Base-by-base conservation (phyloP, 2,888 invertebrate species). In the Caenorhabditis japonica region DNA sequence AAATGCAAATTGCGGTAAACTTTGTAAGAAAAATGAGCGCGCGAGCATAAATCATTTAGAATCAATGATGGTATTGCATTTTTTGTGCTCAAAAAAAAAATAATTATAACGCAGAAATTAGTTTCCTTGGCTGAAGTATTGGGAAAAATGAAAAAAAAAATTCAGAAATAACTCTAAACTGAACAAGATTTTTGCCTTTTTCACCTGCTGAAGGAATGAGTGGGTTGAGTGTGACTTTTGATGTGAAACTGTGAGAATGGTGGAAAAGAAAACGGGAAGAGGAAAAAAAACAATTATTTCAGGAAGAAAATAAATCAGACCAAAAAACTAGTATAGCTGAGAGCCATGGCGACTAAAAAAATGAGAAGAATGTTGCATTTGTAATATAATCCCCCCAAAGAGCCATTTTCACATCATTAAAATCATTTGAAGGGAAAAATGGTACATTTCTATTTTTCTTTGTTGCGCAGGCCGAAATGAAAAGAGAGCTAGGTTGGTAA, bases 161-260 rank as follows among this genome's bases (percentile, higher is more conserved):
- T 12, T 38, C n/a, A 15, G 4, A 15, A 38, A 38, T 43, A 3
- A 10, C 7, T 21, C 41, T 8, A 8, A 38, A 38, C 4, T 30
- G 10, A 7, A 30, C 30, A 30, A 23, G 13, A 43, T 12, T 43
- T 43, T 52, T 43, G 39, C 52, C 49, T 61, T 30, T 52, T 44
- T 49, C 30, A 21, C 17, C 30, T 10, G 33, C 10, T 19, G 47
- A 23, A 36, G 47, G 41, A 38, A 53, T 46, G 62, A 64, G 64
- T 64, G 55, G 66, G 66, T 56, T 58, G 68, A 44, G 44, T 59
- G 49, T 68, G 58, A 59, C 59, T 47, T 58, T 58, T 59, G 68
- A 59, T 59, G 58, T 59, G 68, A 47, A 68, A 68, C 39, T 23
- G 43, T 15, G 34, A 41, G 25, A 41, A 59, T 39, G 25, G 34